Conservation (phyloP, 1,140 invertebrate species). For the Scaptomyza graminum region DNA sequence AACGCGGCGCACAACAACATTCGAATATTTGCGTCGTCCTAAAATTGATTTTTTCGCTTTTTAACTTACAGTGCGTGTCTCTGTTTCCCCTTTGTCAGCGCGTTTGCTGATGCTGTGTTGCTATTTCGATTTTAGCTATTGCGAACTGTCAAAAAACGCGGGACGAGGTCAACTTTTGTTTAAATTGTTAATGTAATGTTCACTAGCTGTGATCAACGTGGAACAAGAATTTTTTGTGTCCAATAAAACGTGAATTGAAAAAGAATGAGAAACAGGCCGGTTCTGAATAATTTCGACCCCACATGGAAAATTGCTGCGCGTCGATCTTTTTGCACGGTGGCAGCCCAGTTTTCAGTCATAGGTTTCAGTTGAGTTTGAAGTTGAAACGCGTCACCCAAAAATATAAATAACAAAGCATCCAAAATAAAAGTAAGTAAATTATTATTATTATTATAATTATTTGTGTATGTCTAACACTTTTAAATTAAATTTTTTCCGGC, state of each 20-base stretch:
- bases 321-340: conserved; percentile 25
- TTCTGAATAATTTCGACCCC: conserved; percentile 35
- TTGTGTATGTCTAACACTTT: background rate
- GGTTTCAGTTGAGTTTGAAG: conserved; percentile 38
- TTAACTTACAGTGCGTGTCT: conserved; percentile 37
- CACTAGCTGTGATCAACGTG: conserved; percentile 21
- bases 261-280: conserved; percentile 38
- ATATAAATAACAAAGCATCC: background rate
- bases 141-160: conserved; percentile 43
- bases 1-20: background rate
- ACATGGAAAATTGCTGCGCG: conserved; percentile 53
- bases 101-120: conserved; percentile 38
- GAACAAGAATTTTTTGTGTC: conserved; percentile 22
- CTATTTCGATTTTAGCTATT: conserved; percentile 40
- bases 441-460: background rate
- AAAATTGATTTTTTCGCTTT: conserved; percentile 39
- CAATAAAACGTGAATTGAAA: conserved; percentile 36
- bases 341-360: conserved; percentile 9
- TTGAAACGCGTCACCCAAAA: conserved; percentile 2
- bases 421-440: background rate
- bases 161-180: conserved; percentile 9
- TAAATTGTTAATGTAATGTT: conserved; percentile 17
- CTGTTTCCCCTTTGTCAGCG: conserved; percentile 46
- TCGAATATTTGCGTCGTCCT: conserved; percentile 1
- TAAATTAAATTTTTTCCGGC: background rate